Conservation (phyloP, 2,888 invertebrate species). For the Pseudococcus jackbeardsleyi region DNA sequence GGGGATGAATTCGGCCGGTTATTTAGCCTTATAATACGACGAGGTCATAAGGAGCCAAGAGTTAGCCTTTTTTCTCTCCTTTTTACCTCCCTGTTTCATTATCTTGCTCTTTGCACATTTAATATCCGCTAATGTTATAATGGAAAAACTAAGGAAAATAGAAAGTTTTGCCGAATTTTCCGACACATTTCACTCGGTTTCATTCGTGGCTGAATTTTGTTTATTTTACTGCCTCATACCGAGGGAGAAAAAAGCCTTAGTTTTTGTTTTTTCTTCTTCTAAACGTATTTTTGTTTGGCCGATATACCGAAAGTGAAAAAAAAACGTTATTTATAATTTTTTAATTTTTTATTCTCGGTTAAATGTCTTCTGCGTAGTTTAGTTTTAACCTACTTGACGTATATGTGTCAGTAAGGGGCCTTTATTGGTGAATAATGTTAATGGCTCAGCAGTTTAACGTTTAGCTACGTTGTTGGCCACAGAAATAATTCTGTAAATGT, state of each 20-base stretch:
- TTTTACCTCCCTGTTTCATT: slow-evolving; percentile 51
- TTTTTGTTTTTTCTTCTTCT: neutral
- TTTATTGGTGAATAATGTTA: slow-evolving; percentile 48
- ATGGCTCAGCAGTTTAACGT: neutral
- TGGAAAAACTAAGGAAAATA: slow-evolving; percentile 63
- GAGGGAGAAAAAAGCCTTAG: neutral
- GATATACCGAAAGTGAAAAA: neutral
- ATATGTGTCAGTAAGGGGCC: slow-evolving; percentile 25
- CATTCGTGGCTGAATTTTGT: slow-evolving; percentile 63
- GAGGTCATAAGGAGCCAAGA: slow-evolving; percentile 59
- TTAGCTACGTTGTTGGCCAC: neutral
- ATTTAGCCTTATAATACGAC: slow-evolving; percentile 62
- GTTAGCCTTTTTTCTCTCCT: slow-evolving; percentile 10
- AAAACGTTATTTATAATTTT: slow-evolving; percentile 44
- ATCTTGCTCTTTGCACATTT: slow-evolving; percentile 39
- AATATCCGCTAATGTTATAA: slow-evolving; percentile 64
- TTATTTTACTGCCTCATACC: slow-evolving; percentile 47
- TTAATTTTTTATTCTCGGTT: slow-evolving; percentile 48
- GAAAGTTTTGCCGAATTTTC: slow-evolving; percentile 62
- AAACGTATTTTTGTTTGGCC: neutral
- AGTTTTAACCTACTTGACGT: slow-evolving; percentile 31
- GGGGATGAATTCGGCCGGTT: slow-evolving; percentile 58
- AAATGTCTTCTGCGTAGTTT: slow-evolving; percentile 35
- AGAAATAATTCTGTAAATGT: neutral
- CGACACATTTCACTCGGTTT: slow-evolving; percentile 64